phyloP scores from a whole-genome alignment of 2,113 vertebrate genomes.

The Pachypanchax playfairii region DNA sequence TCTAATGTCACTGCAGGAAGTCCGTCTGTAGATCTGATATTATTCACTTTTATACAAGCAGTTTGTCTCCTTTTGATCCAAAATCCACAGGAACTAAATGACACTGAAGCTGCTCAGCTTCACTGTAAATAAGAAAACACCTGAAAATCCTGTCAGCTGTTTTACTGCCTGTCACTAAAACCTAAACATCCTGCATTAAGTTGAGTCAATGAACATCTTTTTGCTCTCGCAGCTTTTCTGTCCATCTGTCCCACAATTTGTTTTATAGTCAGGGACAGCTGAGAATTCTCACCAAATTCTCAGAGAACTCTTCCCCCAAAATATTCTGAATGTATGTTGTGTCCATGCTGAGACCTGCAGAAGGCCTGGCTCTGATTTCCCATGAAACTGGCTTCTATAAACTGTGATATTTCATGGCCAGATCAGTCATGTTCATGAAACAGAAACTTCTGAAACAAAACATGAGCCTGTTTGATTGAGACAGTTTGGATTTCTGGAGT shows the following conservation, averaged over 20 bases:
- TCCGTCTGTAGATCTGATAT: neutral
- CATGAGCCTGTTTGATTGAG: too few relatives aligned
- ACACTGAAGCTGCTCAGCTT: too few relatives aligned
- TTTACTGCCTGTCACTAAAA: neutral
- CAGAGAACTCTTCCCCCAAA: neutral
- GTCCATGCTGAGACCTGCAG: neutral
- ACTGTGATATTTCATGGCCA: too few relatives aligned
- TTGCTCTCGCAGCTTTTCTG: neutral
- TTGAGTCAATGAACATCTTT: neutral
- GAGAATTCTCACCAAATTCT: neutral
- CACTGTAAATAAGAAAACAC: too few relatives aligned
- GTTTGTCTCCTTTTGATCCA: too few relatives aligned
- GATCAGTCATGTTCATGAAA: too few relatives aligned
- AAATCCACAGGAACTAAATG: too few relatives aligned
- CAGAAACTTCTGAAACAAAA: neutral
- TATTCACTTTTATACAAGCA: too few relatives aligned
- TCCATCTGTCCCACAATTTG: constrained; percentile 7
- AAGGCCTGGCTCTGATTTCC: neutral
- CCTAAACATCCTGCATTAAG: neutral
- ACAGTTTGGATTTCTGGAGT: too few relatives aligned
- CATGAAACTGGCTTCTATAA: neutral
- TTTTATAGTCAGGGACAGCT: constrained; percentile 7
- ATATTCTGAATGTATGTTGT: neutral
- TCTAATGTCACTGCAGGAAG: neutral
- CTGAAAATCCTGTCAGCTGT: too few relatives aligned